phyloP scores from a whole-genome alignment of 2,888 invertebrate species.

The Allacma fusca region DNA sequence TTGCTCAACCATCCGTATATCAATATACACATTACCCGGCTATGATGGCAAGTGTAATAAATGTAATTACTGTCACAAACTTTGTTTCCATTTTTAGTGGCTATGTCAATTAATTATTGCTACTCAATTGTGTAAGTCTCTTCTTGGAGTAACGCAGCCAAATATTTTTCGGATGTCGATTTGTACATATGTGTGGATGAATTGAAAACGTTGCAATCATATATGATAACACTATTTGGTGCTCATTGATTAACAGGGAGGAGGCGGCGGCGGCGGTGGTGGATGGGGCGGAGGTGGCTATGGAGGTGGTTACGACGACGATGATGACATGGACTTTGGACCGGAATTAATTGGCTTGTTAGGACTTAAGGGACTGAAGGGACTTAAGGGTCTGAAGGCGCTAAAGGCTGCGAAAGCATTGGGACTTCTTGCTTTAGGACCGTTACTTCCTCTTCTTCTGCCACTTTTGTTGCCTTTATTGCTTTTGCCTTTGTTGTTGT shows the following conservation, averaged over 20 bases:
- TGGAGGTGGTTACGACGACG: slow-evolving; percentile 23
- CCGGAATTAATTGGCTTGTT: slow-evolving; percentile 42
- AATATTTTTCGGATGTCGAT: too few relatives aligned
- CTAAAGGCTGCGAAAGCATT: slow-evolving; percentile 39
- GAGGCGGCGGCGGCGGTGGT: slow-evolving; percentile 30
- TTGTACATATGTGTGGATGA: too few relatives aligned
- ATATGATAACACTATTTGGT: background rate
- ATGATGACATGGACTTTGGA: slow-evolving; percentile 40
- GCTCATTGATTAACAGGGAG: background rate
- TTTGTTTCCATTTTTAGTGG: too few relatives aligned
- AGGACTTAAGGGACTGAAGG: slow-evolving; percentile 46
- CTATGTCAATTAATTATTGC: too few relatives aligned
- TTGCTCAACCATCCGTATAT: slow-evolving; percentile 41
- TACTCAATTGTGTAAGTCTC: too few relatives aligned
- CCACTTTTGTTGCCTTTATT: slow-evolving; percentile 38
- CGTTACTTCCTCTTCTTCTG: slow-evolving; percentile 35
- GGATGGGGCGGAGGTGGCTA: slow-evolving; percentile 30
- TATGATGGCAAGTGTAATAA: slow-evolving; percentile 31
- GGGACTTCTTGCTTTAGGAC: slow-evolving; percentile 37
- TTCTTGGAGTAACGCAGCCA: too few relatives aligned
- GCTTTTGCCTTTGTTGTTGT: slow-evolving; percentile 30
- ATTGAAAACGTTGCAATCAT: too few relatives aligned
- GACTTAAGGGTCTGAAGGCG: slow-evolving; percentile 45
- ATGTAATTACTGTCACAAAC: too few relatives aligned
- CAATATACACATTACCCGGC: slow-evolving; percentile 44